Percentiles rank a stretch among this genome's conserved stretches.
Evolutionary conservation across 2,888 invertebrate species (phyloP).

Genomic region (Zaprionus lineosus): DNA sequence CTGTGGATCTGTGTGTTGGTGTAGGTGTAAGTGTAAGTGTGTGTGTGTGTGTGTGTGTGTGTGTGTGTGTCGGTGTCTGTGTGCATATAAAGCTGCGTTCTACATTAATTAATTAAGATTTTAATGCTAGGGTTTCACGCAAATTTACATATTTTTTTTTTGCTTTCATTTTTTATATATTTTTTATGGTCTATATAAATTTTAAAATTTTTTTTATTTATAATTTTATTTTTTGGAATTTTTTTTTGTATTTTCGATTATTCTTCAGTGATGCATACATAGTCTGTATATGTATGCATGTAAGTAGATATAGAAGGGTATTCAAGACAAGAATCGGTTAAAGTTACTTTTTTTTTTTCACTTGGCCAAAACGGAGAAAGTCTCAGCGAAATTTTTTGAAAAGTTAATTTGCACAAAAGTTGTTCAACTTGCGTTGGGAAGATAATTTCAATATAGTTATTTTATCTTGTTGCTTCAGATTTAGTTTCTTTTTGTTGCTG

Average conservation of each 20-base stretch:
- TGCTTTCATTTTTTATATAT: constrained; percentile 24
- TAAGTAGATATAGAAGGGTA: constrained; percentile 31
- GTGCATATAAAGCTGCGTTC: constrained; percentile 57
- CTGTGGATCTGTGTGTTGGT: constrained; percentile 10
- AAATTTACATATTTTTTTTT: constrained; percentile 61
- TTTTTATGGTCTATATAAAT: constrained; percentile 18
- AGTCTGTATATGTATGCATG: constrained; percentile 23
- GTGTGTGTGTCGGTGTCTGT: constrained; percentile 16
- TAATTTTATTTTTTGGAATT: constrained; percentile 22
- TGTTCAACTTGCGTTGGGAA: constrained; percentile 47
- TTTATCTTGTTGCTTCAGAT: constrained; percentile 3
- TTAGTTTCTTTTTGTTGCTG: constrained; percentile 4
- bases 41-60: constrained; percentile 8
- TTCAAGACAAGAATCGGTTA: constrained; percentile 24
- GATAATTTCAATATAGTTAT: constrained; percentile 22
- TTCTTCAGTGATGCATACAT: constrained; percentile 41
- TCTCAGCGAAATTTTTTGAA: constrained; percentile 10
- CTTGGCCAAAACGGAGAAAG: constrained; percentile 19
- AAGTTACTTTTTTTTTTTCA: constrained; percentile 25
- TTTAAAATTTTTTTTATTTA: constrained; percentile 21
- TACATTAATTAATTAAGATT: constrained; percentile 46
- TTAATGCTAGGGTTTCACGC: constrained; percentile 54
- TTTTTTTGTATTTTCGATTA: constrained; percentile 29
- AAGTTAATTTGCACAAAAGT: constrained; percentile 21
- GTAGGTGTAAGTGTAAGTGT: constrained; percentile 11